phyloP scores from a whole-genome alignment of 1,140 invertebrate genomes.

The Eufriesea mexicana region DNA sequence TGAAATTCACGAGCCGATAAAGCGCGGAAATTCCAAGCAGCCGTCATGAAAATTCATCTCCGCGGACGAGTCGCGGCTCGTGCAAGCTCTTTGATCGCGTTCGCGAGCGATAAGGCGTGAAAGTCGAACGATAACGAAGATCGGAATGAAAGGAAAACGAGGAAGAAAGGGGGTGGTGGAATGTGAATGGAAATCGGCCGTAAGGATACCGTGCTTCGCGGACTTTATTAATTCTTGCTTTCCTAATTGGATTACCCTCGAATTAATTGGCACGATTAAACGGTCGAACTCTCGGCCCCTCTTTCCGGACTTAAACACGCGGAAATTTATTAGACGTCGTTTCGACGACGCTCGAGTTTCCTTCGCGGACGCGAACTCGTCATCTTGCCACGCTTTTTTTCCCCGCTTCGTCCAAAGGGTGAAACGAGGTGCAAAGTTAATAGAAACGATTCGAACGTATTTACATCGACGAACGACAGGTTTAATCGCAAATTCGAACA shows the following conservation, averaged over 20 bases:
- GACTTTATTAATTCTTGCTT: conserved; percentile 59
- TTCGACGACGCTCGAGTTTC: neutral
- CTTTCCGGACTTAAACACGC: neutral
- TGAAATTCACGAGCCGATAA: neutral
- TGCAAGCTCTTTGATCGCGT: too few species aligned
- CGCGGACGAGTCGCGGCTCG: neutral
- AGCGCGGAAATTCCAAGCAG: neutral
- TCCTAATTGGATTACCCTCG: conserved; percentile 61
- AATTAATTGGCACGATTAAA: conserved; percentile 64
- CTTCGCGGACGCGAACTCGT: neutral
- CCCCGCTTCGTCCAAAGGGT: too few species aligned
- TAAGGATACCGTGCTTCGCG: neutral
- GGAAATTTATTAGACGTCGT: neutral
- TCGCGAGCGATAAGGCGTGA: neutral
- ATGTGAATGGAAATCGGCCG: conserved; percentile 21
- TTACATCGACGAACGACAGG: too few species aligned
- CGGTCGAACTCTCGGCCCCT: neutral
- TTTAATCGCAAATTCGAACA: neutral
- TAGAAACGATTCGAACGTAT: too few species aligned
- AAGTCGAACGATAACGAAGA: neutral
- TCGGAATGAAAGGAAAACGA: neutral
- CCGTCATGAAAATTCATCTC: conserved; percentile 25
- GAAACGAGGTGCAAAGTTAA: too few species aligned
- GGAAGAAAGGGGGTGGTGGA: neutral
- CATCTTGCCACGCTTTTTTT: neutral